Evolutionary conservation across 1,140 invertebrate genomes (phyloP), one percentile per base, ranked within the genome.

Genomic region (Drosophila triauraria): DNA sequence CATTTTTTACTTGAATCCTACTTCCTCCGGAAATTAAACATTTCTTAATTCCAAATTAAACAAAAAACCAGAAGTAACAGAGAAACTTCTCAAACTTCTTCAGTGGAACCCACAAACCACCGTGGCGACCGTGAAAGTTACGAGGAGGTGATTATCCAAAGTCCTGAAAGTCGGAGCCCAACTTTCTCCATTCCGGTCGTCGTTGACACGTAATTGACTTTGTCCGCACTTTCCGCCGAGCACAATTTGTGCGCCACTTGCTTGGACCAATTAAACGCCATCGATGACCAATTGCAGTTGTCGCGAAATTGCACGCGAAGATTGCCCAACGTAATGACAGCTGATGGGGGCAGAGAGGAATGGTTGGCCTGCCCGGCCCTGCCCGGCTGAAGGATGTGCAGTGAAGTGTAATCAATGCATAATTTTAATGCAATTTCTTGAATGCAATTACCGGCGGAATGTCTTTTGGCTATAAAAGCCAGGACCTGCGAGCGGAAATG

Each of bases 191-290:
- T 78, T 60, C 61, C 46, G 46, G 32, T 58, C 62, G 56, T 60
- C 67, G 75, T 84, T 51, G 65, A 80, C 82, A 67, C 63, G 80
- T 88, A 88, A 88, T 88, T 87, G 84, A 88, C 84, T 87, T 87
- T 78, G 72, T 61, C 59, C 50, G 61, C 65, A 63, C 75, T 71
- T 46, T 72, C 54, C 54, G 56, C 62, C 13, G 20, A 57, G 50
- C 63, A 64, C 78, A 80, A 77, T 85, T 85, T 75, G 60, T 75
- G 65, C 59, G 65, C 46, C 83, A 82, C 83, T 86, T 86, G 80
- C 54, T 62, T 43, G 32, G 59, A 78, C 72, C 85, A 88, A 90
- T 88, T 88, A 88, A 88, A 81, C 84, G 80, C 80, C 78, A 75
- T 78, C 84, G 84, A 75, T 78, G 62, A 88, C 83, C 80, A 86